Conservation (phyloP, 2,113 vertebrate species). For the Macrotus californicus region DNA sequence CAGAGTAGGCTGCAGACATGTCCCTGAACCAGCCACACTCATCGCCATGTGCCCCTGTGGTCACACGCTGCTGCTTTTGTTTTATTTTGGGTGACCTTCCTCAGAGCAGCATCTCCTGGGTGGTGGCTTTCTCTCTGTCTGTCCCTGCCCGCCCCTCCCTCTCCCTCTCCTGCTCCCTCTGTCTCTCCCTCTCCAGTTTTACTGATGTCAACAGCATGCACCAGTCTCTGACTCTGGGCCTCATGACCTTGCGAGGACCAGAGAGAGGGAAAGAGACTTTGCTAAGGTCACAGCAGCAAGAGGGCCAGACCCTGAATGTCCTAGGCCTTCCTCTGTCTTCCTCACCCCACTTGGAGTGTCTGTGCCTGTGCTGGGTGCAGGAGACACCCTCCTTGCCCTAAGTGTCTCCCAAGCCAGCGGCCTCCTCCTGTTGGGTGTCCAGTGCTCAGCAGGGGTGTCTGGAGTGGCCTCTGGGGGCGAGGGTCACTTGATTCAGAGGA, state of each 20-base stretch:
- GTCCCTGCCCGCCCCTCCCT: neutral
- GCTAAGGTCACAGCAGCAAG: neutral
- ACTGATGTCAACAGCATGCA: too few relatives aligned
- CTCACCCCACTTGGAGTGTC: neutral
- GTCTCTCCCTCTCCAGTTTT: neutral
- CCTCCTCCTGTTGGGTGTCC: neutral
- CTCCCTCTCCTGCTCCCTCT: neutral
- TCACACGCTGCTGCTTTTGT: neutral
- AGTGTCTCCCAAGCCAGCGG: neutral
- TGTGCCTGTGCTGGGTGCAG: fast-evolving
- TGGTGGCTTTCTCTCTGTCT: neutral
- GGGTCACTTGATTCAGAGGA: neutral
- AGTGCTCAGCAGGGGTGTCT: neutral
- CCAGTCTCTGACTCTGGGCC: neutral
- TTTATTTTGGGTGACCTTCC: neutral
- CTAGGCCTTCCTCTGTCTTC: neutral
- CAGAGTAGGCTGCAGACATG: neutral
- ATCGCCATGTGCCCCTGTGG: too few relatives aligned
- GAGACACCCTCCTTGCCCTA: fast-evolving
- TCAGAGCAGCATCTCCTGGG: neutral
- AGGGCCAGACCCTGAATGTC: fast-evolving
- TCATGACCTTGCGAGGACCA: neutral
- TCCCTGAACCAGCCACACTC: neutral
- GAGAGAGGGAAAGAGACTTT: neutral
- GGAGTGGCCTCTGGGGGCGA: neutral